Conservation (phyloP, 2,888 invertebrate genomes). For the Caradrina clavipalpis region DNA sequence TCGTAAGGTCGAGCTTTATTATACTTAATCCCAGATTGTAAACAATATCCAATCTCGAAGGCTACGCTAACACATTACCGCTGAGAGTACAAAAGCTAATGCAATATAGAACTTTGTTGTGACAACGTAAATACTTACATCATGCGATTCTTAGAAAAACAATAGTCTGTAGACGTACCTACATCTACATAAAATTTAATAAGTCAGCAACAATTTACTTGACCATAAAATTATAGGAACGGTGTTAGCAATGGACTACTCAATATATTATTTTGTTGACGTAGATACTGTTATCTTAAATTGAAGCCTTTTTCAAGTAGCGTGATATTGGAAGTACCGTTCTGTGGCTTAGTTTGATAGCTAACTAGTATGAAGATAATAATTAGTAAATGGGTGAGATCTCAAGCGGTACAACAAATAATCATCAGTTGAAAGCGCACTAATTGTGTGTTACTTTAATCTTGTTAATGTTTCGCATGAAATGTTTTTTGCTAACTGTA, state of each 20-base stretch:
- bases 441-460: too few relatives aligned
- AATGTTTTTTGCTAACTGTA: too few relatives aligned
- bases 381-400: slow-evolving; percentile 5
- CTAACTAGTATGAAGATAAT: slow-evolving; percentile 27
- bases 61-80: slow-evolving; percentile 28
- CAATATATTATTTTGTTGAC: slow-evolving; percentile 8
- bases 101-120: slow-evolving; percentile 39
- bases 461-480: too few relatives aligned
- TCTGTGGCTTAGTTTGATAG: slow-evolving; percentile 8
- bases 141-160: slow-evolving; percentile 19
- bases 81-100: slow-evolving; percentile 32
- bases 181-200: slow-evolving; percentile 11
- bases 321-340: not conserved
- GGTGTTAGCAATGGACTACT: not conserved
- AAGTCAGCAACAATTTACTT: slow-evolving; percentile 26
- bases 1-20: slow-evolving; percentile 19
- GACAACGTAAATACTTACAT: slow-evolving; percentile 14
- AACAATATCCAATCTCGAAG: slow-evolving; percentile 53
- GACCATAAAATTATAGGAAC: not conserved
- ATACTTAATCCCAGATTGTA: slow-evolving; percentile 46
- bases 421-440: not conserved
- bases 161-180: not conserved
- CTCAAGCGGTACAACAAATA: slow-evolving; percentile 14
- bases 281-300: slow-evolving; percentile 13
- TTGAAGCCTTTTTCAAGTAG: slow-evolving; percentile 22